These are phyloP conservation scores for Pluvianellus socialis DNA, from an alignment of 2,113 vertebrate species.

Conservation along the genomic window DNA sequence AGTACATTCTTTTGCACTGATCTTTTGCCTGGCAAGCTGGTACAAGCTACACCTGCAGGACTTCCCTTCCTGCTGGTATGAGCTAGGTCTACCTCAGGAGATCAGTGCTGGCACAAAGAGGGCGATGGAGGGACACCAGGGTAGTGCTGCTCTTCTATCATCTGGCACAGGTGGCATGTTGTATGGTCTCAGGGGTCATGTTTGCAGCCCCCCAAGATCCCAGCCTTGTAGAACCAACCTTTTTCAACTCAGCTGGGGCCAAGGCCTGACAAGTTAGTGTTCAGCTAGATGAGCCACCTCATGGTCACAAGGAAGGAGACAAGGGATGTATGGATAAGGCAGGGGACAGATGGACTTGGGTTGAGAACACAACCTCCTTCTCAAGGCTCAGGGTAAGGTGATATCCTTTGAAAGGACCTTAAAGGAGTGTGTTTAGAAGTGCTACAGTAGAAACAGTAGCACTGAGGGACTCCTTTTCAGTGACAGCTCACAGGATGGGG, in stretches of 20 bases:
- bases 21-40: slow-evolving; percentile 34
- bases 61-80: neutral
- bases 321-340: neutral
- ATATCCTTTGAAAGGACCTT: neutral
- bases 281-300: neutral
- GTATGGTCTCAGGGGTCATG: neutral
- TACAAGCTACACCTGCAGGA: slow-evolving; percentile 23
- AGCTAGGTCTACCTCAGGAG: neutral
- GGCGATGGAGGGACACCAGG: neutral
- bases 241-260: neutral
- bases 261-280: neutral
- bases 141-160: neutral
- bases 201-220: neutral
- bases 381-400: neutral
- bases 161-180: neutral
- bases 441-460: neutral
- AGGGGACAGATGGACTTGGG: neutral
- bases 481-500: neutral
- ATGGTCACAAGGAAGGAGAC: neutral
- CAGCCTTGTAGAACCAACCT: neutral
- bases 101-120: neutral
- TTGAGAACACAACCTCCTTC: neutral
- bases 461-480: neutral
- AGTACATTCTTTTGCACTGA: slow-evolving; percentile 4
- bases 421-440: neutral